Percentiles rank a stretch among this genome's conserved stretches.
These are phyloP conservation scores for Clarias laeviceps DNA, from an alignment of 2,797 vertebrate genomes.

Conservation along the genomic window DNA sequence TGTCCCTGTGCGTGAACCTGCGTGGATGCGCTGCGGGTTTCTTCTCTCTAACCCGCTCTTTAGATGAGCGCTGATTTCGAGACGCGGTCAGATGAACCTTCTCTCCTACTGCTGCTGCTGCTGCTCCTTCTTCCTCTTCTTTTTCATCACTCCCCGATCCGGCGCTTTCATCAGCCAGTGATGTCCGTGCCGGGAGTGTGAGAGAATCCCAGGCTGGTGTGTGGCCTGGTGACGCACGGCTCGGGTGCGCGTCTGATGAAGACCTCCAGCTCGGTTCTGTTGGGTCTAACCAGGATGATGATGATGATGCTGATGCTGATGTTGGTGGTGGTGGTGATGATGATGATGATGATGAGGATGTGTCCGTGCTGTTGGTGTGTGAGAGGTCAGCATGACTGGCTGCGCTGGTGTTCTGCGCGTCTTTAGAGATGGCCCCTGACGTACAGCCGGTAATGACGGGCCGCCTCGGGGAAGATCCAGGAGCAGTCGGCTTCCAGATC, in stretches of 20 bases:
- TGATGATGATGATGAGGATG: background rate
- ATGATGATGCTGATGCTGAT: no score
- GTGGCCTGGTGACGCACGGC: background rate
- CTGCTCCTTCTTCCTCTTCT: background rate
- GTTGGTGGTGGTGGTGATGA: no score
- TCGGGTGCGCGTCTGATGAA: constrained; percentile 8
- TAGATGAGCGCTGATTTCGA: background rate
- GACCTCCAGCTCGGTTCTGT: background rate
- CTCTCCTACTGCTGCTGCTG: background rate
- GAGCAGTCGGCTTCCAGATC: constrained; percentile 78
- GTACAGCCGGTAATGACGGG: background rate
- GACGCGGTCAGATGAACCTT: background rate
- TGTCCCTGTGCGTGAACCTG: constrained; percentile 24
- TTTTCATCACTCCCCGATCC: constrained; percentile 1
- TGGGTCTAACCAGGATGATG: background rate
- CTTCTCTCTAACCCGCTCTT: background rate
- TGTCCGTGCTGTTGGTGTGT: constrained; percentile 28
- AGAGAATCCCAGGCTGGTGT: background rate
- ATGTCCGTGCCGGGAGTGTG: background rate
- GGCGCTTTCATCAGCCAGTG: background rate
- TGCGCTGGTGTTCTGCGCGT: background rate
- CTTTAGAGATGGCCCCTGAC: background rate
- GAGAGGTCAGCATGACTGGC: background rate
- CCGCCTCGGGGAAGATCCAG: constrained; percentile 56
- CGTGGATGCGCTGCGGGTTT: background rate